Conservation (phyloP, 2,888 invertebrate genomes). For the Athrips mouffetella region DNA sequence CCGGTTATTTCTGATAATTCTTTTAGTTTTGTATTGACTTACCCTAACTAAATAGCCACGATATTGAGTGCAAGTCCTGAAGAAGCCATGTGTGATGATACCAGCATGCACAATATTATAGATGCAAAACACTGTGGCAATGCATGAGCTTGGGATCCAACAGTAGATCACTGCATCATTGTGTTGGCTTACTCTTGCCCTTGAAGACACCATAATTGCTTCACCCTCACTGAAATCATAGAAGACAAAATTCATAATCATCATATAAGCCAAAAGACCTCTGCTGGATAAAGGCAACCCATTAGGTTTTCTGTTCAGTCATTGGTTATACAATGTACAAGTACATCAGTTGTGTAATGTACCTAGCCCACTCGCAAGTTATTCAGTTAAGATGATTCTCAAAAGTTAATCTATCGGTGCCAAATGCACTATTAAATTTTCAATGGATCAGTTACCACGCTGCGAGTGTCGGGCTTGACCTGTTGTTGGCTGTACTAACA, state of each 20-base stretch:
- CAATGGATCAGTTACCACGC: no score
- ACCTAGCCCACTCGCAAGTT: no score
- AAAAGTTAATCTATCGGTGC: no score
- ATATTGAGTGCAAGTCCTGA: conserved; percentile 87
- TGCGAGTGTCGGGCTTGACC: no score
- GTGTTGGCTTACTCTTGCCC: conserved; percentile 77
- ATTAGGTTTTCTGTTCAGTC: not conserved
- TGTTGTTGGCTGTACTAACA: no score
- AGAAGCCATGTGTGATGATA: conserved; percentile 84
- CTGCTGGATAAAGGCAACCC: not conserved
- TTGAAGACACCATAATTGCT: conserved; percentile 80
- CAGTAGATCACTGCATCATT: conserved; percentile 81
- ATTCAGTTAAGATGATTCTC: no score
- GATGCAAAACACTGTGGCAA: conserved; percentile 80
- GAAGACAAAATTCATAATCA: not conserved
- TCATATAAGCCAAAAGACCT: not conserved
- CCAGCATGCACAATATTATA: conserved; percentile 84
- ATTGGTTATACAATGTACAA: no score
- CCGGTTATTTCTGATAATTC: not conserved
- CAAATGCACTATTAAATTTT: no score
- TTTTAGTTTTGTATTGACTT: conserved; percentile 24
- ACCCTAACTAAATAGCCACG: conserved; percentile 81
- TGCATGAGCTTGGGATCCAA: conserved; percentile 83
- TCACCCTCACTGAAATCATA: conserved; percentile 83
- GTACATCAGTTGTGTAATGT: no score